A percentile compares a stretch with the other conserved stretches of the same genome.
These are phyloP conservation scores for Drosophila seguyi DNA, from an alignment of 1,140 invertebrate genomes.

Conservation along the genomic window DNA sequence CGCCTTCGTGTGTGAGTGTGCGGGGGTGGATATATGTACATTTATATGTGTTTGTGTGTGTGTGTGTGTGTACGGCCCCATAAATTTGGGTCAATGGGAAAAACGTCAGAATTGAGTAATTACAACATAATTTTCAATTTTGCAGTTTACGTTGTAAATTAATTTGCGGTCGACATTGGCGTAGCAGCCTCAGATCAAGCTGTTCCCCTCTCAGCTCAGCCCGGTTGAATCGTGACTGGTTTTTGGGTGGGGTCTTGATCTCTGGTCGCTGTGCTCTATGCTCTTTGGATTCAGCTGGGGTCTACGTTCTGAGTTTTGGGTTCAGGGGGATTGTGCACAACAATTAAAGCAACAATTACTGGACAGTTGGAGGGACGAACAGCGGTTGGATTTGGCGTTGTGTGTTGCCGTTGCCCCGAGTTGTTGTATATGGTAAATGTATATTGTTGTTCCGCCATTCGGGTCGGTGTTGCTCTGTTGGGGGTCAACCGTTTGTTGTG, in stretches of 20 bases:
- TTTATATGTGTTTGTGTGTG: constrained; percentile 4
- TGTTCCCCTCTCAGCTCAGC: constrained; percentile 13
- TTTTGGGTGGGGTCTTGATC: constrained; percentile 40
- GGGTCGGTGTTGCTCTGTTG: constrained; percentile 18
- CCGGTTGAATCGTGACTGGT: constrained; percentile 27
- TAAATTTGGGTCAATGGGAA: constrained; percentile 84
- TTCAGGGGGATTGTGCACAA: constrained; percentile 49
- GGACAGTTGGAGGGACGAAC: constrained; percentile 52
- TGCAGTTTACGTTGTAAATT: constrained; percentile 84
- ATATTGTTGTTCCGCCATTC: constrained; percentile 25
- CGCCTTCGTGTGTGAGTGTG: constrained; percentile 17
- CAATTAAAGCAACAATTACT: constrained; percentile 82
- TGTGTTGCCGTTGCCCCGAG: neutral
- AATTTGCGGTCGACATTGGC: constrained; percentile 82
- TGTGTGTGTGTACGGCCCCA: constrained; percentile 54
- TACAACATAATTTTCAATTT: constrained; percentile 84
- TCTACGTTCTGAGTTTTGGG: neutral
- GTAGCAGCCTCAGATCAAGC: constrained; percentile 42
- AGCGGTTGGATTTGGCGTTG: constrained; percentile 37
- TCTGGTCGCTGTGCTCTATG: neutral
- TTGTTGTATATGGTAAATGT: constrained; percentile 11
- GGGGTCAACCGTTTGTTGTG: constrained; percentile 71
- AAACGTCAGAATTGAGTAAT: constrained; percentile 84
- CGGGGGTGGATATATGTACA: constrained; percentile 9
- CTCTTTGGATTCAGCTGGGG: neutral